Conservation (phyloP, 1,140 invertebrate genomes). For the Doryteuthis pealeii region DNA sequence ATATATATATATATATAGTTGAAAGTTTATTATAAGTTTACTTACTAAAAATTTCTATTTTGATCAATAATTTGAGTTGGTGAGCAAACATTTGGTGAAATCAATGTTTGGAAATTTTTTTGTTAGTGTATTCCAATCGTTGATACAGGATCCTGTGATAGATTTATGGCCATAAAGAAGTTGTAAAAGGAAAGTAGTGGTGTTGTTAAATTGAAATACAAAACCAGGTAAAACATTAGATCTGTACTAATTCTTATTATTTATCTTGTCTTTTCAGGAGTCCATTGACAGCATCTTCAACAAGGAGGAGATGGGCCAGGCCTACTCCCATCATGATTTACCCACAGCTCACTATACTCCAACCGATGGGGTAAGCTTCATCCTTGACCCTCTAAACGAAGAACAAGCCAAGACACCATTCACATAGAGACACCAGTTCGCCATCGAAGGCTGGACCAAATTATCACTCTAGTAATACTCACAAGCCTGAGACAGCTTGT, state of each 20-base stretch:
- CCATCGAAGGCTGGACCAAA: background rate
- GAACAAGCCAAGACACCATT: slow-evolving; percentile 1
- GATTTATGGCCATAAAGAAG: too few species aligned
- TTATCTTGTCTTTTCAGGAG: slow-evolving; percentile 24
- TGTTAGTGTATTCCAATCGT: too few species aligned
- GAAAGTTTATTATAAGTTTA: too few species aligned
- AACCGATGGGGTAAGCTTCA: slow-evolving; percentile 29
- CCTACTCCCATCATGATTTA: slow-evolving; percentile 16
- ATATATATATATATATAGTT: too few species aligned
- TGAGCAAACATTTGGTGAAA: too few species aligned
- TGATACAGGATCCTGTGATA: too few species aligned
- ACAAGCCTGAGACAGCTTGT: background rate
- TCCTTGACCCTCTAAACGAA: slow-evolving; percentile 12
- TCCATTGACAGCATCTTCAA: slow-evolving; percentile 30
- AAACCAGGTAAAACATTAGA: slow-evolving; percentile 15
- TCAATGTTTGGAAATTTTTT: too few species aligned
- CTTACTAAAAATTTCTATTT: too few species aligned
- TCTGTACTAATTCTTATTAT: background rate
- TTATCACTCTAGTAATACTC: slow-evolving; percentile 8
- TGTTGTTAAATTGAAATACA: too few species aligned
- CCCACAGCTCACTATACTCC: slow-evolving; percentile 29
- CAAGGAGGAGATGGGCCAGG: slow-evolving; percentile 33
- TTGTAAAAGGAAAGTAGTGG: too few species aligned
- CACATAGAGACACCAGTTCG: slow-evolving; percentile 1
- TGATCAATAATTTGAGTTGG: too few species aligned